Evolutionary conservation across 2,888 invertebrate genomes (phyloP).

Genomic region (Rhagophthalmus giganteus): DNA sequence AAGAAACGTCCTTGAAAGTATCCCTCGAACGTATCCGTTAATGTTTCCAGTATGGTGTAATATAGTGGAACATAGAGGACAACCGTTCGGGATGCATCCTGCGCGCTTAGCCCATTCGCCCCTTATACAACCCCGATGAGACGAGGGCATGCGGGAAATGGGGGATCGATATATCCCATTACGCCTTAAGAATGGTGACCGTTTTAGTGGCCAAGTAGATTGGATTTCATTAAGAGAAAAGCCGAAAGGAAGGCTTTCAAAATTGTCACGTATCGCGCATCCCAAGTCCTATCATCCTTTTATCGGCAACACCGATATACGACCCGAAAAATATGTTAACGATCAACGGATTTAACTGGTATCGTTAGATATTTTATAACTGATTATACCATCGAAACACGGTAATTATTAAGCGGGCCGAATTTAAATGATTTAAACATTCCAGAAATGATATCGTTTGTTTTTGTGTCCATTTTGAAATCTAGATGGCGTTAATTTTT

Average conservation of each 20-base stretch:
- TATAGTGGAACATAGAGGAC: conserved; percentile 25
- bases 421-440: no score
- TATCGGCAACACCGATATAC: no score
- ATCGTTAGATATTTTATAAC: no score
- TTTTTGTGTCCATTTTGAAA: no score
- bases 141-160: conserved; percentile 23
- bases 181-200: conserved; percentile 28
- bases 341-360: no score
- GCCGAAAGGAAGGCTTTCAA: conserved; percentile 17
- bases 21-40: conserved; percentile 12
- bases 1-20: neutral
- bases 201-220: conserved; percentile 28
- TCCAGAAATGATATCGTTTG: no score
- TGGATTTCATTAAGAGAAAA: conserved; percentile 30
- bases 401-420: no score
- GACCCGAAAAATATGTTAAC: no score
- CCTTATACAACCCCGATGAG: conserved; percentile 17
- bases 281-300: no score
- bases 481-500: no score
- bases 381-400: no score
- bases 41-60: conserved; percentile 23
- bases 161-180: conserved; percentile 30
- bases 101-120: conserved; percentile 16
- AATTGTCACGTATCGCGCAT: conserved; percentile 24
- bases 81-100: conserved; percentile 26